Conservation (phyloP, 2,113 vertebrate genomes). For the Carassius gibelio region DNA sequence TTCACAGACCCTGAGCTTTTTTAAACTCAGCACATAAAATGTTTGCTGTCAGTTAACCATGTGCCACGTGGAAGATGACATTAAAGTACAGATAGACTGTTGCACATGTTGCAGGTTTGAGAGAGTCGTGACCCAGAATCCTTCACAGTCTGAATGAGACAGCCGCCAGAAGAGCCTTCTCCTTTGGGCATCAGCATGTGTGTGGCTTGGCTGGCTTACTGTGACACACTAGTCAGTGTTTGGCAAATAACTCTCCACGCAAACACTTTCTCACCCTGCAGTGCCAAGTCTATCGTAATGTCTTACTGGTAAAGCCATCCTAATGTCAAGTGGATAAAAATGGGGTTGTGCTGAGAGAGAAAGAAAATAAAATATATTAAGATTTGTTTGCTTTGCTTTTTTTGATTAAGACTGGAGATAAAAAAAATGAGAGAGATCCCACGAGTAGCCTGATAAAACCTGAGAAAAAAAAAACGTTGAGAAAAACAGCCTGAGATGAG, state of each 20-base stretch:
- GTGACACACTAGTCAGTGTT: constrained; percentile 17
- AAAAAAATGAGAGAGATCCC: no score
- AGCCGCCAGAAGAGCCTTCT: not conserved
- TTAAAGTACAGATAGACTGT: not conserved
- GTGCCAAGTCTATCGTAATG: constrained; percentile 13
- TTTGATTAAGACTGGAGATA: no score
- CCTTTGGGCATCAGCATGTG: constrained; percentile 4
- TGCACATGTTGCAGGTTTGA: constrained; percentile 1
- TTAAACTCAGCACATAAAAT: not conserved
- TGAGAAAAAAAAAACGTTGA: no score
- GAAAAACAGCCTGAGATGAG: no score
- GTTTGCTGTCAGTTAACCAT: not conserved
- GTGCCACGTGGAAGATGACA: constrained; percentile 5
- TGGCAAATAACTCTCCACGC: constrained; percentile 14
- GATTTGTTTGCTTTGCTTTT: no score
- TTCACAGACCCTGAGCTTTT: not conserved
- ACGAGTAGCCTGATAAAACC: no score
- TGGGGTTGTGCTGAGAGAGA: no score
- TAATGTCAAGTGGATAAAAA: not conserved
- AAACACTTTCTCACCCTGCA: constrained; percentile 10
- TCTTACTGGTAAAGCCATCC: not conserved
- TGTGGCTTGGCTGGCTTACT: constrained; percentile 11
- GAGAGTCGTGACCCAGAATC: not conserved
- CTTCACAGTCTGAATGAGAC: not conserved
- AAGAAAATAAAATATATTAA: no score